These are phyloP conservation scores for Pimephales promelas DNA, from an alignment of 2,113 vertebrate genomes.

Conservation along the genomic window DNA sequence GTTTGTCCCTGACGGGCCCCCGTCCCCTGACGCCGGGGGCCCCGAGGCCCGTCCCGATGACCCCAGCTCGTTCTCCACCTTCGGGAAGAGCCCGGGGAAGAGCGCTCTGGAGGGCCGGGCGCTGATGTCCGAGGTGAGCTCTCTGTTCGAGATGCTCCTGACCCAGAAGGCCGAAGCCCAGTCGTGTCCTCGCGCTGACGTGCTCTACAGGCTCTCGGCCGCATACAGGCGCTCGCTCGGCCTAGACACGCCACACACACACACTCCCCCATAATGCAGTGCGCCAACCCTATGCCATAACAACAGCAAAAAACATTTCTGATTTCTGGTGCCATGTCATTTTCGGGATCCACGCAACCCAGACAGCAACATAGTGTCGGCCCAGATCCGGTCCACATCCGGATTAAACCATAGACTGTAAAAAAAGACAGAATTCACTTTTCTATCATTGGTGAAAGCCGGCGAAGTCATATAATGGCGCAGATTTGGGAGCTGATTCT, in stretches of 20 bases:
- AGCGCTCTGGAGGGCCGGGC: slow-evolving; percentile 78
- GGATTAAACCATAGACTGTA: no score
- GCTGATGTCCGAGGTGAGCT: slow-evolving; percentile 91
- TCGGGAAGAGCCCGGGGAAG: slow-evolving; percentile 81
- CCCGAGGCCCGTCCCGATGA: slow-evolving; percentile 65
- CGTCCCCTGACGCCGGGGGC: slow-evolving; percentile 61
- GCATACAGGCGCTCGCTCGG: slow-evolving; percentile 82
- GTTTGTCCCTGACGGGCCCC: slow-evolving; percentile 74
- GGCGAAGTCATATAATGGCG: no score
- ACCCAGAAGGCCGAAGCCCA: slow-evolving; percentile 83
- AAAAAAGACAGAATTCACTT: no score
- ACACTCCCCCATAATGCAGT: slow-evolving; percentile 40
- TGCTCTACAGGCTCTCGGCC: slow-evolving; percentile 85
- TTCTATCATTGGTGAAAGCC: no score
- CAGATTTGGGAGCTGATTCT: no score
- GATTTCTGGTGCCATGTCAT: background rate
- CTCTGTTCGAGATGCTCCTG: slow-evolving; percentile 90
- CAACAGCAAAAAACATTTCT: slow-evolving; percentile 14
- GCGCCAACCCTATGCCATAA: slow-evolving; percentile 23
- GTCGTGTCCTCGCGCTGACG: slow-evolving; percentile 70
- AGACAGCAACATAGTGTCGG: no score
- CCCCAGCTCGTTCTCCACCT: slow-evolving; percentile 87
- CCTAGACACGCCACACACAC: slow-evolving; percentile 65
- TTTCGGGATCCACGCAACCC: background rate
- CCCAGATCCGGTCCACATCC: no score